These are phyloP conservation scores for Tetranychus urticae DNA, from an alignment of 1,140 invertebrate species.

Conservation along the genomic window DNA sequence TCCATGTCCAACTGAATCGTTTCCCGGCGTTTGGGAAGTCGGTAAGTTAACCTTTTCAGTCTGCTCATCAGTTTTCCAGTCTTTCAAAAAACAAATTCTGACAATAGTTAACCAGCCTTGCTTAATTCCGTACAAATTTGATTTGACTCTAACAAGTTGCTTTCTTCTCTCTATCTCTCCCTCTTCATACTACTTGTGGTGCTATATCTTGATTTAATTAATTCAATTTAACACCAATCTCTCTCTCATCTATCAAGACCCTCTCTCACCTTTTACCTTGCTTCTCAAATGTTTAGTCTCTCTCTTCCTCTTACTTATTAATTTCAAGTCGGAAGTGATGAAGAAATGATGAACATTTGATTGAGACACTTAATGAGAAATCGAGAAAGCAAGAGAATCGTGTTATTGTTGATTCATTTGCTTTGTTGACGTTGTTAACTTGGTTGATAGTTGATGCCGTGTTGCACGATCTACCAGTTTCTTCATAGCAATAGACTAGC, in stretches of 20 bases:
- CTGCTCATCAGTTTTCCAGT: background rate
- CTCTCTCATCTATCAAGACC: constrained; percentile 53
- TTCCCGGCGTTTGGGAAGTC: constrained; percentile 30
- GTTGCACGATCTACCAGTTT: no score
- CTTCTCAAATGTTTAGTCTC: background rate
- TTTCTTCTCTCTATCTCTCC: constrained; percentile 38
- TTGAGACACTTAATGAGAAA: no score
- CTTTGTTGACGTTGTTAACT: no score
- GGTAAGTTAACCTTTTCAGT: background rate
- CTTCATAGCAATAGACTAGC: no score
- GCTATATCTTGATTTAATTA: constrained; percentile 31
- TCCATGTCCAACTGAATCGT: constrained; percentile 60
- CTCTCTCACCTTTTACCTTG: constrained; percentile 10
- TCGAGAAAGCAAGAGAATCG: no score
- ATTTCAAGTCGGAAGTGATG: no score
- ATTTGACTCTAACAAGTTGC: background rate
- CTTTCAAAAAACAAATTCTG: background rate
- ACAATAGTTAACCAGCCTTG: background rate
- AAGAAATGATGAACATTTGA: background rate
- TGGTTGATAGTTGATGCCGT: no score
- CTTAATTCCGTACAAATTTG: background rate
- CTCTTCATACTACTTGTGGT: constrained; percentile 16
- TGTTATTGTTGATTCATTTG: no score
- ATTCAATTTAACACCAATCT: constrained; percentile 33
- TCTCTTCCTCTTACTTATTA: background rate